phyloP scores from a whole-genome alignment of 1,140 invertebrate species.

The Calephelis nemesis region DNA sequence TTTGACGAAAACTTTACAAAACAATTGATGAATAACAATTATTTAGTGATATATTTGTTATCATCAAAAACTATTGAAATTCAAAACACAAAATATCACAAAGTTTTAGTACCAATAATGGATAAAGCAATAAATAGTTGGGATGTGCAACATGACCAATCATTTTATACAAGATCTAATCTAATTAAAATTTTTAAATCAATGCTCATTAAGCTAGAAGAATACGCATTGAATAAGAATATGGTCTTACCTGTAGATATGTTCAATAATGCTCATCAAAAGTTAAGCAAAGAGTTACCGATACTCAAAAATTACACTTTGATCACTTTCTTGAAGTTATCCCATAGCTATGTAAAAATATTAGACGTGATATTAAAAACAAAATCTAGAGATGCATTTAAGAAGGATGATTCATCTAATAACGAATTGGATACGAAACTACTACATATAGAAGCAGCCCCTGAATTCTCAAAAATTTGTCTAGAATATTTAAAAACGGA shows the following conservation, averaged over 20 bases:
- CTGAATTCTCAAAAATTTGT: slow-evolving; percentile 32
- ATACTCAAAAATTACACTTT: slow-evolving; percentile 36
- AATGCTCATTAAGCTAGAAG: slow-evolving; percentile 26
- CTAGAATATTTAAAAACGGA: slow-evolving; percentile 42
- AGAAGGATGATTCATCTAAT: neutral
- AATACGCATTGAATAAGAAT: slow-evolving; percentile 32
- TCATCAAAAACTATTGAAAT: slow-evolving; percentile 29
- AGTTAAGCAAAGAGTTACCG: slow-evolving; percentile 35
- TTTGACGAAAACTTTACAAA: slow-evolving; percentile 29
- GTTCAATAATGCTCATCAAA: slow-evolving; percentile 36
- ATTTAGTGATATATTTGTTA: slow-evolving; percentile 38
- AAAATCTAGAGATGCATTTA: neutral
- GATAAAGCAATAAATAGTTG: slow-evolving; percentile 34
- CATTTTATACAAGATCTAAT: slow-evolving; percentile 28
- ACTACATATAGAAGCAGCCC: slow-evolving; percentile 11
- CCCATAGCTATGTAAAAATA: slow-evolving; percentile 30
- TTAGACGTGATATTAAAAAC: slow-evolving; percentile 24
- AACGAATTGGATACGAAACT: neutral
- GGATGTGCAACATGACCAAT: slow-evolving; percentile 28
- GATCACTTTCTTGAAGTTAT: slow-evolving; percentile 38
- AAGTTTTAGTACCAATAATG: slow-evolving; percentile 37
- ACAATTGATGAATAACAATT: slow-evolving; percentile 17
- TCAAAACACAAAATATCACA: slow-evolving; percentile 35
- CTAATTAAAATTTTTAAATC: slow-evolving; percentile 26
- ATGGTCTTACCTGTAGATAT: slow-evolving; percentile 35